These are phyloP conservation scores for Coracopsis vasa DNA, from an alignment of 2,113 vertebrate species.

Conservation along the genomic window DNA sequence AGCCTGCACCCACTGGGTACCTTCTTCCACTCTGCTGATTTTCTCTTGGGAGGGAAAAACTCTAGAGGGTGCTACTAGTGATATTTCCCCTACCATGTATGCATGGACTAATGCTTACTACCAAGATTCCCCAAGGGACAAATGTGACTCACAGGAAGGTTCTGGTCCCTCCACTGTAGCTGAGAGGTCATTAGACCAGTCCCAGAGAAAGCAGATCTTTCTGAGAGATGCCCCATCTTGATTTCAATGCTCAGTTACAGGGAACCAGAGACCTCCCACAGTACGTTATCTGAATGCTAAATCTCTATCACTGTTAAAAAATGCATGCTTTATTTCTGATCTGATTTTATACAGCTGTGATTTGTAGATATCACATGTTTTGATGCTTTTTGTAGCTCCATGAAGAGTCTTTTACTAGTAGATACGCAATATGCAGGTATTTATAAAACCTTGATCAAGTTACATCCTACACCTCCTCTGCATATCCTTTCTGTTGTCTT, in stretches of 20 bases:
- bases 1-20: background rate
- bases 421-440: background rate
- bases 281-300: background rate
- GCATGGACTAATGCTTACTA: background rate
- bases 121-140: accelerated
- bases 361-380: background rate
- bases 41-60: background rate
- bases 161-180: background rate
- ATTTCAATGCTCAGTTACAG: background rate
- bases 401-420: background rate
- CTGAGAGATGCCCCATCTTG: background rate
- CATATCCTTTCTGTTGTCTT: background rate
- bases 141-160: background rate
- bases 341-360: background rate
- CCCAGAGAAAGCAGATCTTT: background rate
- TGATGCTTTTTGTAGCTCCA: background rate
- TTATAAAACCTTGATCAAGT: constrained; percentile 11
- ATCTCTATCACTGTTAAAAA: background rate
- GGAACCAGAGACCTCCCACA: background rate
- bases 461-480: background rate
- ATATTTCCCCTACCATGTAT: background rate
- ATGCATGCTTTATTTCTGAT: background rate
- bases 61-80: background rate
- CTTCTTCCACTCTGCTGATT: background rate
- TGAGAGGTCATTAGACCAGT: background rate